Percentiles rank a stretch among this genome's conserved stretches.
Conservation (phyloP, 2,113 vertebrate genomes). For the Neolamprologus sp. region DNA sequence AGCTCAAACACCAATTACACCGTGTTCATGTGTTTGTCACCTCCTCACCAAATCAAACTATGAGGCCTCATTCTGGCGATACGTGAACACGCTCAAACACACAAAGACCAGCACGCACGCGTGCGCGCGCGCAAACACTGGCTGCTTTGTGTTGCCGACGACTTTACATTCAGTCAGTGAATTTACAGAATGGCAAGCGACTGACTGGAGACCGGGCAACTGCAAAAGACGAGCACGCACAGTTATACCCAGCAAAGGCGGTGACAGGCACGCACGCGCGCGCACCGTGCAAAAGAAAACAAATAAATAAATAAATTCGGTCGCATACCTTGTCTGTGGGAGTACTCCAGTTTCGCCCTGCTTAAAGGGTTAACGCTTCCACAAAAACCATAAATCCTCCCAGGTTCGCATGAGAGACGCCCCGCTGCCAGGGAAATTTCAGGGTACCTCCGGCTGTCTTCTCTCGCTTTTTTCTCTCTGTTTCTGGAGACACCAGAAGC, state of each 20-base stretch:
- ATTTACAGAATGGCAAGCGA: conserved; percentile 24
- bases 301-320: not conserved
- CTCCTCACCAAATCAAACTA: conserved; percentile 20
- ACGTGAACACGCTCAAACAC: not conserved
- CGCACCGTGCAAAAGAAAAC: not conserved
- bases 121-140: not conserved
- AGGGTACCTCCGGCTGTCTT: not conserved
- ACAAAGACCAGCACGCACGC: not conserved
- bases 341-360: conserved; percentile 55
- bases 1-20: not conserved
- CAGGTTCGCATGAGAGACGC: not conserved
- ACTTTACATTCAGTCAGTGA: conserved; percentile 44
- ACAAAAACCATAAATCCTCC: conserved; percentile 39
- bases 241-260: not conserved
- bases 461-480: not conserved
- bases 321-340: conserved; percentile 51
- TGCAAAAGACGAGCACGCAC: not conserved
- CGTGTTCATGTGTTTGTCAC: not conserved
- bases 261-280: not conserved
- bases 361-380: conserved; percentile 35
- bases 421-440: not conserved
- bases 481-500: not conserved
- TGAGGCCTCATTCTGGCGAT: not conserved
- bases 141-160: conserved; percentile 11
- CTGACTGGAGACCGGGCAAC: not conserved